Evolutionary conservation across 1,140 invertebrate genomes (phyloP), one percentile per base, ranked within the genome.

Genomic region (Zaprionus lachaisei): DNA sequence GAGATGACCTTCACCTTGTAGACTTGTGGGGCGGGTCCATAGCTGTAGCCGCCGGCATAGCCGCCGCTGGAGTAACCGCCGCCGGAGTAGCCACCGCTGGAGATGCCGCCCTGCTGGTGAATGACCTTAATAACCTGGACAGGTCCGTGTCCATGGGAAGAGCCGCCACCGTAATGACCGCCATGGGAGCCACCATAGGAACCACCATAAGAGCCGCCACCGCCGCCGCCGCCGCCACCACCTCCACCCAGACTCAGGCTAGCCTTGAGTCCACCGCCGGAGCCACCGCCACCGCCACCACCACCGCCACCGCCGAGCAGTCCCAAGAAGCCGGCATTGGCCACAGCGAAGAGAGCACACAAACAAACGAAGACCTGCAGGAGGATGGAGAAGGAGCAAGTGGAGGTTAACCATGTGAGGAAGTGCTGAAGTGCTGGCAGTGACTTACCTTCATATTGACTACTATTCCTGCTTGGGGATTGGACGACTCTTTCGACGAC

Each of bases 1-100:
- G 85, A 90, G 51, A 90, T 83, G 17, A 90, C 85, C 66, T 90
- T 90, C 26, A 91, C 87, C 37, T 91, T 91, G 74, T 81, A 83
- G 24, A 91, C 76, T 70, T 85, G 81, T 28, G 84, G 79, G 17
- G 79, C 65, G 22, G 81, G 77, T 22, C 83, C 89, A 41, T 83
- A 79, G 17, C 77, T 57, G 37, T 79, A 77, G 57, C 75, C 80
- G 31, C 83, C 81, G 22, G 73, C 75, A 56, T 83, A 72, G 14
- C 76, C 76, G 17, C 63, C 71, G 26, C 61, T 57, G 20, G 70
- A 65, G 49, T 62, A 70, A 6, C 78, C 79, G 9, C 74, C 73
- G 51, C 61, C 55, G 20, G 24, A 47, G 47, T 22, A 63, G 6
- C 24, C 34, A 3, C 68, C 63, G 20, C 22, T 15, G 1, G 47